A percentile compares a stretch with the other conserved stretches of the same genome.
Conservation (phyloP, 2,113 vertebrate species). For the Laticauda laticaudata region DNA sequence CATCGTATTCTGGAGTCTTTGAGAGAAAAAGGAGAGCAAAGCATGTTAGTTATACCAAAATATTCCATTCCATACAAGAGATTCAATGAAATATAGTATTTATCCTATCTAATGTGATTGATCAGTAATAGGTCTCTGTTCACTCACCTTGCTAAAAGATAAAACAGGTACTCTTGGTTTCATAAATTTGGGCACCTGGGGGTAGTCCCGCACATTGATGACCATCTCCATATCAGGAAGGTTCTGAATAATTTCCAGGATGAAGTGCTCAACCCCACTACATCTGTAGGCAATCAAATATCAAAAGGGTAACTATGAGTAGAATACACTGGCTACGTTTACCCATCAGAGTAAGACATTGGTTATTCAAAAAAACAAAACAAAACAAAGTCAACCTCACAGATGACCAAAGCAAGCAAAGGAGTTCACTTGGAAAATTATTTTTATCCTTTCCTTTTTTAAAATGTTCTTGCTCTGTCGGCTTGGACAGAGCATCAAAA, state of each 20-base stretch:
- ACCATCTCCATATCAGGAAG: slow-evolving; percentile 95
- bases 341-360: no score
- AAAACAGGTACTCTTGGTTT: slow-evolving; percentile 84
- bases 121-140: background rate
- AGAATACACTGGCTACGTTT: background rate
- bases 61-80: background rate
- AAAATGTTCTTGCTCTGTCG: background rate
- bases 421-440: background rate
- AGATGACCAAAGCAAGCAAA: background rate
- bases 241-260: slow-evolving; percentile 80
- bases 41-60: background rate
- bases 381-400: background rate
- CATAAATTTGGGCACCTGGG: slow-evolving; percentile 89
- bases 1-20: slow-evolving; percentile 89
- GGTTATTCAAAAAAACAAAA: no score
- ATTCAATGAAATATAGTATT: background rate
- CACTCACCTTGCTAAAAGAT: slow-evolving; percentile 95
- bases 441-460: background rate
- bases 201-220: slow-evolving; percentile 95
- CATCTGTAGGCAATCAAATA: slow-evolving; percentile 72
- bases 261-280: slow-evolving; percentile 94
- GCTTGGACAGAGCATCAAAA: background rate
- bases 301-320: background rate
- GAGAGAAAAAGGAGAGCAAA: slow-evolving; percentile 19
- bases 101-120: background rate